Evolutionary conservation across 2,888 invertebrate genomes (phyloP), one percentile per base, ranked within the genome.

Genomic region (Pterostichus niger): DNA sequence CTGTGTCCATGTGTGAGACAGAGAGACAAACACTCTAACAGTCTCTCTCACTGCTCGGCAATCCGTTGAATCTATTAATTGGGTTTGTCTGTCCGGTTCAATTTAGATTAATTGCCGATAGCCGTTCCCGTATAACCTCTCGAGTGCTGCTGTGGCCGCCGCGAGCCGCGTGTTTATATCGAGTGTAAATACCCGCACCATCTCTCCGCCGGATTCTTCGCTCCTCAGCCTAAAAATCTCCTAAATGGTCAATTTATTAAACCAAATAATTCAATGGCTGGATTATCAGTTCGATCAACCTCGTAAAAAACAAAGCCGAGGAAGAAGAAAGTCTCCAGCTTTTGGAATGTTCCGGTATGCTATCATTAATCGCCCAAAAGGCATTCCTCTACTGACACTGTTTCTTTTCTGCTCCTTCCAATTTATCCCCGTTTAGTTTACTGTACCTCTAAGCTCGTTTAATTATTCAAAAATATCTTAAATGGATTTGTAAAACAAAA

Each of bases 31-130:
- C 24, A 24, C 24, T 2, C 59, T 49, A 49, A n/a, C 11, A n/a
- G 31, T 56, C 59, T 82, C 59, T 56, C 59, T 79, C 59, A 10
- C 49, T 68, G 49, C 68, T 75, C 40, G 82, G 75, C 75, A 75
- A 82, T 82, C 82, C 82, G 82, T 82, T 82, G 82, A 82, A 82
- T 88, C 87, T 88, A 88, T 88, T 88, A 88, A 88, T 88, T 88
- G 87, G 88, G 87, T 87, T 88, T 87, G 87, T 88, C 87, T 88
- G 88, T 87, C 88, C 85, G 86, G 86, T 86, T 88, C 88, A 88
- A 88, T 89, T 88, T 89, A 88, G 89, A 89, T 89, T 89, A 89
- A 89, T 89, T 88, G 88, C 87, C 87, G 88, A 88, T 88, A 88
- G 87, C 77, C 77, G 64, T 49, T 35, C 68, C 24, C 33, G 83